Evolutionary conservation across 2,888 invertebrate species (phyloP).

Genomic region (Eledone cirrhosa): DNA sequence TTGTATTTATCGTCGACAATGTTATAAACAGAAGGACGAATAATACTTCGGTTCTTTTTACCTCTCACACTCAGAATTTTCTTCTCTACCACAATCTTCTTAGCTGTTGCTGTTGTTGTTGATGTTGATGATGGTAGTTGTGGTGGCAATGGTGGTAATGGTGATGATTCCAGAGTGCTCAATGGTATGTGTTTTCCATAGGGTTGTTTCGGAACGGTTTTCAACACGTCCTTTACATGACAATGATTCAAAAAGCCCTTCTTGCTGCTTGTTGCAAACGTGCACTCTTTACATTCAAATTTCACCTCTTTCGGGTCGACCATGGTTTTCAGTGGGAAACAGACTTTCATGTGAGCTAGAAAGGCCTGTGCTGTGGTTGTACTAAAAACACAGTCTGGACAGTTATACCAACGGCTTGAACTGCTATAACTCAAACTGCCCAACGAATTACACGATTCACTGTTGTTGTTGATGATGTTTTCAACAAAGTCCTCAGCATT

Average conservation of each 20-base stretch:
- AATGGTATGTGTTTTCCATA: background rate
- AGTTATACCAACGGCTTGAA: background rate
- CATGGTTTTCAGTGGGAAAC: background rate
- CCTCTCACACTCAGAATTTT: background rate
- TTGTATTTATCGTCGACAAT: background rate
- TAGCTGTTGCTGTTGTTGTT: background rate
- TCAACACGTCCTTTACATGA: conserved; percentile 8
- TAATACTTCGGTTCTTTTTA: no score
- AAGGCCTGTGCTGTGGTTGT: background rate
- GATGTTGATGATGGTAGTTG: background rate
- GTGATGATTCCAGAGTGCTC: background rate
- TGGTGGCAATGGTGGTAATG: background rate
- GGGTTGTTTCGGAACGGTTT: background rate
- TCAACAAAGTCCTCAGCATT: no score
- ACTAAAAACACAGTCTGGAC: background rate
- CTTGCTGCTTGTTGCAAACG: background rate
- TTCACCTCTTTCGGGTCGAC: background rate
- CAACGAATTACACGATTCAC: no score
- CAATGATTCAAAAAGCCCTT: conserved; percentile 5
- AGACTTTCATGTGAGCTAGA: conserved; percentile 3
- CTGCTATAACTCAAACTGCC: background rate
- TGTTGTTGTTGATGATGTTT: no score
- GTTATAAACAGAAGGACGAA: background rate
- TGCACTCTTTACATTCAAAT: conserved; percentile 20
- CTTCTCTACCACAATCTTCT: background rate